Evolutionary conservation across 2,797 vertebrate genomes (phyloP), one percentile per base, ranked within the genome.

Genomic region (Botia almorhae): DNA sequence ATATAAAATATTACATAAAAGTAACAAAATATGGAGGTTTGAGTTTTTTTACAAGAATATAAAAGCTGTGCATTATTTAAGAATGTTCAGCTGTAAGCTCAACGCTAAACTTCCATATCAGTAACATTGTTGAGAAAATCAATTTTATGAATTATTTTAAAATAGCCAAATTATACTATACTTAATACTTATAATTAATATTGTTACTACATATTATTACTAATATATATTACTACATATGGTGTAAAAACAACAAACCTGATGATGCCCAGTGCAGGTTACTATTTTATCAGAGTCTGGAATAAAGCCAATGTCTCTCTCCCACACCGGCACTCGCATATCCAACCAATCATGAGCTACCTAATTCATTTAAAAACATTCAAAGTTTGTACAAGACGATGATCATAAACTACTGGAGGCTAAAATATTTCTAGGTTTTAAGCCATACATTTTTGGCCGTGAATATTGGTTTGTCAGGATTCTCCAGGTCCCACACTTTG

Each of bases 401-500:
- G 17, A 21, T 4, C 10, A 73, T 26, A 74, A 64, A 53, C 76
- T 78, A 71, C 26, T 14, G n/a, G 0, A 43, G 5, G 16, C 51
- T 33, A 1, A 63, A 63, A 63, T 39, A 2, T 1, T 39, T 26
- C 2, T 60, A 21, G 12, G 48, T 65, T 63, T 51, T 17, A 11
- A 39, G 10, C 2, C 78, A 92, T 87, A 97, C 94, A 71, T 97
- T 97, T 81, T 96, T 97, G 46, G 85, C 80, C n/a, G 82, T 78
- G 64, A 97, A 98, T 13, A 95, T 60, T 0, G 96, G 92, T 0
- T 83, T 85, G 0, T 94, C 92, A 0, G 94, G 94, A 1, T 80
- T 89, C 85, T 96, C 88, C 82, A 98, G 90, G 88, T 98, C 96
- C 96, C 96, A 97, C 12, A 98, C 85, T 89, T 95, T 97, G 39